phyloP scores from a whole-genome alignment of 1,140 invertebrate genomes.

The Anastatus disparis region DNA sequence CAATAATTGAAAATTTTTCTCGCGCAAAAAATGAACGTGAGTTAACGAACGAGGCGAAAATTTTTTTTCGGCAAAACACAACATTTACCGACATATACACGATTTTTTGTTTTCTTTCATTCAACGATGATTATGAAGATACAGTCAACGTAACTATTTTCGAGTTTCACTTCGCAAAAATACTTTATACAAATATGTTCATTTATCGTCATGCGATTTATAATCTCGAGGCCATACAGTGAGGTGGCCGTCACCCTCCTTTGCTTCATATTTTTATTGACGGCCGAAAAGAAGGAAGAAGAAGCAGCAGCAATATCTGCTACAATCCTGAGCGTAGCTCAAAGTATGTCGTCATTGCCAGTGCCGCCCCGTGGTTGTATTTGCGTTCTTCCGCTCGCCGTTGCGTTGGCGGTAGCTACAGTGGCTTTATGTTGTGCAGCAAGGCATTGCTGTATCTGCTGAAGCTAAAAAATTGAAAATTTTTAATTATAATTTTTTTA shows the following conservation, averaged over 20 bases:
- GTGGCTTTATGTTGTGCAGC: slow-evolving; percentile 62
- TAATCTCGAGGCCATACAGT: slow-evolving; percentile 38
- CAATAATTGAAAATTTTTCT: slow-evolving; percentile 30
- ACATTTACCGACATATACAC: slow-evolving; percentile 34
- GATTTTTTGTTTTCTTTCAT: slow-evolving; percentile 23
- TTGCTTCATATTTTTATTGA: neutral
- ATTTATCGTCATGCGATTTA: slow-evolving; percentile 32
- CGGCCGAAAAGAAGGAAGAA: neutral
- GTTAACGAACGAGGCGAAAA: slow-evolving; percentile 35
- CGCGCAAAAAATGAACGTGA: slow-evolving; percentile 22
- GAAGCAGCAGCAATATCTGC: neutral
- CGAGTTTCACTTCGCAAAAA: slow-evolving; percentile 33
- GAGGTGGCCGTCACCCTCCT: neutral
- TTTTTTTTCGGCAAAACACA: slow-evolving; percentile 24
- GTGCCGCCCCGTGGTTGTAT: slow-evolving; percentile 52
- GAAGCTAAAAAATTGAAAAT: slow-evolving; percentile 52
- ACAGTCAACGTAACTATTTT: slow-evolving; percentile 27
- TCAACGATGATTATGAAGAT: slow-evolving; percentile 17
- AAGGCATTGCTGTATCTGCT: slow-evolving; percentile 65
- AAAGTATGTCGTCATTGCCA: slow-evolving; percentile 28
- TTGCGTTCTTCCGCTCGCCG: slow-evolving; percentile 55
- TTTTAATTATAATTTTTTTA: too few relatives aligned
- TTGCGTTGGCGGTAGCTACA: slow-evolving; percentile 56
- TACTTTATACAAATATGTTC: slow-evolving; percentile 43
- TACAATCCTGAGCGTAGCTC: slow-evolving; percentile 1